Conservation (phyloP, 2,113 vertebrate species). For the Cheirogaleus medius region DNA sequence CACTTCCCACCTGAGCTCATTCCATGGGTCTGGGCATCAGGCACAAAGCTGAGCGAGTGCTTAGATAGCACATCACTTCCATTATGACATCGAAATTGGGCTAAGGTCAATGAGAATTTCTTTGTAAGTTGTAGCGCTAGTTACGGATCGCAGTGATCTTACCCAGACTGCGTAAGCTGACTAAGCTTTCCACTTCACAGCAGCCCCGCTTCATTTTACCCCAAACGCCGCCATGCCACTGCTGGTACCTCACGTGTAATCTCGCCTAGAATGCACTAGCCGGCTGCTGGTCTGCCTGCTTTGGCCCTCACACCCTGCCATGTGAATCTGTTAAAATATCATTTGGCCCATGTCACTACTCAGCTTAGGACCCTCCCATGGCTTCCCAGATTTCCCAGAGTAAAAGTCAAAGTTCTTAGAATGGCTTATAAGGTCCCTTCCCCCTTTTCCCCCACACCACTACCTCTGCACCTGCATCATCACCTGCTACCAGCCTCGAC, state of each 20-base stretch:
- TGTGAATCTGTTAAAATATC: neutral
- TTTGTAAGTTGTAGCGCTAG: neutral
- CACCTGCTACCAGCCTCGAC: neutral
- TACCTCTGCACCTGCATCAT: no score
- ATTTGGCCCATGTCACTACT: neutral
- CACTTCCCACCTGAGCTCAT: neutral
- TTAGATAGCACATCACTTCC: neutral
- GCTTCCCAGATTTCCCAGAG: neutral
- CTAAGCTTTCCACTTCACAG: neutral
- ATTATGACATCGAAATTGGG: neutral
- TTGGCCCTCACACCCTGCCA: neutral
- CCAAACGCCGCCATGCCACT: no score
- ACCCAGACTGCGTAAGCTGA: neutral
- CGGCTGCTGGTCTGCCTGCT: neutral
- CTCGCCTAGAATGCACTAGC: neutral
- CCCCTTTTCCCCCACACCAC: accelerated
- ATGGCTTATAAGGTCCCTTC: neutral
- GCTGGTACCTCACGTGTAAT: neutral
- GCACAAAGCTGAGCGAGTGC: no score
- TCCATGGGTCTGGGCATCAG: neutral
- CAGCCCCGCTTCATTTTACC: neutral
- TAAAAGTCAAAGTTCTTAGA: neutral
- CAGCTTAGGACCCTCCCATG: neutral
- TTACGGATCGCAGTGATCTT: neutral
- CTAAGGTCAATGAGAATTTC: neutral